Base-by-base conservation (phyloP, 1,140 invertebrate species). In the Zaprionus lachaisei region DNA sequence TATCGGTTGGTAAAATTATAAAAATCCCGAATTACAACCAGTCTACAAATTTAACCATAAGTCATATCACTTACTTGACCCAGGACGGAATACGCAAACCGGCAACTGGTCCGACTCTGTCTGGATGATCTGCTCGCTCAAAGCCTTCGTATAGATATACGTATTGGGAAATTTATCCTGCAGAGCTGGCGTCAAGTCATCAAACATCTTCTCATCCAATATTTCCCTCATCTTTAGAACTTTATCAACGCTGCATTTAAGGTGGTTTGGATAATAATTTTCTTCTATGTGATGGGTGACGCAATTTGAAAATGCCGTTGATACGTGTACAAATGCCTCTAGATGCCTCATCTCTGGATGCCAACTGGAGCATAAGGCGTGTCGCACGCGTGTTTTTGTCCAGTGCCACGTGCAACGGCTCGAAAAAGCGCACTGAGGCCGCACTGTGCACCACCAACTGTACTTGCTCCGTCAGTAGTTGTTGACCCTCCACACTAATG, bases 401-500 rank as follows among this genome's bases (percentile, higher is more conserved):
- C 0, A 95, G 91, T 0, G 95, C 94, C 4, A 93, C 89, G 87
- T 95, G 95, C 11, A 98, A 93, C 0, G 95, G 94, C 86, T 98
- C 97, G 80, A 97, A 96, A 92, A 98, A 98, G 93, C 67, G 74
- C 1, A 98, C 94, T 2, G 97, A 98, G 0, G 98, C 98, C 0
- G 98, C 98, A 11, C 94, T 95, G 81, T 98, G 97, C 80, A 98
- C 96, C 0, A 98, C 95, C 24, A 98, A 92, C n/a, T 95, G 73
- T 2, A 97, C 94, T 55, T 95, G 55, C 7, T 77, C 60, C 1
- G 34, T 12, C 5, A 92, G 67, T 0, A 77, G 26, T n/a, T 77
- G 12, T 0, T 77, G 77, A 69, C 97, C 95, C 41, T 94, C 91
- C 1, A 94, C 81, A 44, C 93, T 94, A 0, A 98, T 93, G 2